phyloP scores from a whole-genome alignment of 2,888 invertebrate species.

The Malthinus flaveolus region DNA sequence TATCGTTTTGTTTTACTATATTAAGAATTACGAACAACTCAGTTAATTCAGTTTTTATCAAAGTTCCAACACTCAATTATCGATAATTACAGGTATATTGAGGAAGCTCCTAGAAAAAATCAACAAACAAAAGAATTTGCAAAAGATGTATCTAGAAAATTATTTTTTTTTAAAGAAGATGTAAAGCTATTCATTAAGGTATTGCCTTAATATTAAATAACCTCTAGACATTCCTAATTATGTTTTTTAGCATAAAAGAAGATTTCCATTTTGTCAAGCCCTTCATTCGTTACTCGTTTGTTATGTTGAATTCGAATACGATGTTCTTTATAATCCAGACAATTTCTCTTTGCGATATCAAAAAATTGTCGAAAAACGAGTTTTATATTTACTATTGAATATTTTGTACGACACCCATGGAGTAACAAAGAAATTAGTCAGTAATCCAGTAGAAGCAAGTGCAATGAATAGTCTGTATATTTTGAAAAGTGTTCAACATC shows the following conservation, averaged over 20 bases:
- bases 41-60: too few species aligned
- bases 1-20: too few species aligned
- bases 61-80: not conserved
- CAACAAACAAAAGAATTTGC: constrained; percentile 27
- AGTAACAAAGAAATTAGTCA: not conserved
- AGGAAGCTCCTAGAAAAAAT: constrained; percentile 25
- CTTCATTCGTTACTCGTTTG: constrained; percentile 36
- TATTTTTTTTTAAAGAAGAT: constrained; percentile 32
- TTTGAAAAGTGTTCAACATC: constrained; percentile 10
- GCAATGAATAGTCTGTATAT: constrained; percentile 16
- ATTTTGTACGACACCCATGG: constrained; percentile 16
- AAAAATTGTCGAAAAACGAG: constrained; percentile 31
- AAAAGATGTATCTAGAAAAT: constrained; percentile 28
- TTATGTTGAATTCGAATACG: constrained; percentile 42
- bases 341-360: constrained; percentile 27
- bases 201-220: constrained; percentile 1
- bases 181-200: constrained; percentile 29
- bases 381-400: constrained; percentile 22
- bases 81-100: constrained; percentile 34
- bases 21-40: too few species aligned
- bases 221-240: not conserved
- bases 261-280: constrained; percentile 26
- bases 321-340: constrained; percentile 36
- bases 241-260: constrained; percentile 18
- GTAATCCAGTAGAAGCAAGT: constrained; percentile 1